A percentile compares a stretch with the other conserved stretches of the same genome.
These are phyloP conservation scores for Thaumetopoea pityocampa DNA, from an alignment of 1,140 invertebrate genomes.

Conservation along the genomic window DNA sequence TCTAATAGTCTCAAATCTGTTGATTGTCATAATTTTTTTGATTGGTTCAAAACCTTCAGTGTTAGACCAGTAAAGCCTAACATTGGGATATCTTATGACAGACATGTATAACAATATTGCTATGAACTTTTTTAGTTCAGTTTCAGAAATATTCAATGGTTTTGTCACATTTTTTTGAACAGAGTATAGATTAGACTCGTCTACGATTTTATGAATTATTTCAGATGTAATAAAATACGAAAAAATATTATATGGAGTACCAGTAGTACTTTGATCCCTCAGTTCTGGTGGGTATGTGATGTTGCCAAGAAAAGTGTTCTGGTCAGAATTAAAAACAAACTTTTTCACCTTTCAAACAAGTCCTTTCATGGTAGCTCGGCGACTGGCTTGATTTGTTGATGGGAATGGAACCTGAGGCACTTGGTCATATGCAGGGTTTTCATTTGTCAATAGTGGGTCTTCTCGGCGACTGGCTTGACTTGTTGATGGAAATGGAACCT, in stretches of 20 bases:
- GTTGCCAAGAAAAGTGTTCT: slow-evolving; percentile 34
- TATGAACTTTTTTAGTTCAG: slow-evolving; percentile 39
- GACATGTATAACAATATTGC: slow-evolving; percentile 39
- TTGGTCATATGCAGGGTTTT: slow-evolving; percentile 29
- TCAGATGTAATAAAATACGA: slow-evolving; percentile 29
- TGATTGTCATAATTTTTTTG: slow-evolving; percentile 32
- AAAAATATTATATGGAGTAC: slow-evolving; percentile 32
- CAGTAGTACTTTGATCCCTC: slow-evolving; percentile 30
- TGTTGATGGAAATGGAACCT: slow-evolving; percentile 33
- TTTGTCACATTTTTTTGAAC: slow-evolving; percentile 36
- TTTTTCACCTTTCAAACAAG: slow-evolving; percentile 35
- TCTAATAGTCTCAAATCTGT: slow-evolving; percentile 39
- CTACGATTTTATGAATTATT: slow-evolving; percentile 32
- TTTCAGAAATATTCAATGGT: slow-evolving; percentile 33
- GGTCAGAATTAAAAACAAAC: slow-evolving; percentile 34
- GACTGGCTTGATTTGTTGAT: slow-evolving; percentile 26
- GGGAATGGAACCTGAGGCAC: slow-evolving; percentile 35
- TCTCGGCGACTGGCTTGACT: slow-evolving; percentile 25
- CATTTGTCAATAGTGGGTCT: slow-evolving; percentile 39
- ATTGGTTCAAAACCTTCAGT: slow-evolving; percentile 29
- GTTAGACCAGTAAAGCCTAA: slow-evolving; percentile 31
- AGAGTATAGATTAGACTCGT: slow-evolving; percentile 31
- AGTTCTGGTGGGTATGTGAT: slow-evolving; percentile 35
- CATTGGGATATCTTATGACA: slow-evolving; percentile 37
- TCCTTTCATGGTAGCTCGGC: slow-evolving; percentile 27